Conservation (phyloP, 2,888 invertebrate genomes). For the Cerceris ruficornis region DNA sequence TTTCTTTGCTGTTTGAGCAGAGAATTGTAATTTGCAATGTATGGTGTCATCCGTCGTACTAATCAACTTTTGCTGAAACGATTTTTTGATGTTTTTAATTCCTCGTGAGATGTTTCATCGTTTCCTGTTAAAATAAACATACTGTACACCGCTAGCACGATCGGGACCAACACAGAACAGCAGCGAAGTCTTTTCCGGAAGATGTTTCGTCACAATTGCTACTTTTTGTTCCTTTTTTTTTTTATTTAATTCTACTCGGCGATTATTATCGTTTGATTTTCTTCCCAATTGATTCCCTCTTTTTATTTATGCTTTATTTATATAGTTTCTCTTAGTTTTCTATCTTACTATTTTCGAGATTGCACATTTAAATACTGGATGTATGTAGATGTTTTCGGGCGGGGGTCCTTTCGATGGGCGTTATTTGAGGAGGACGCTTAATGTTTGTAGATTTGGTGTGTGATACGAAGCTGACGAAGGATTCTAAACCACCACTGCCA, state of each 20-base stretch:
- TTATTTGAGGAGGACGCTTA: not conserved
- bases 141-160: too few relatives aligned
- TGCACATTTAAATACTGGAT: conserved; percentile 76
- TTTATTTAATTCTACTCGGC: not conserved
- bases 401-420: conserved; percentile 3
- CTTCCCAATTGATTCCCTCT: conserved; percentile 16
- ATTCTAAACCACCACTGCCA: conserved; percentile 86
- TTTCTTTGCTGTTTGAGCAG: too few relatives aligned
- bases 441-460: conserved; percentile 72
- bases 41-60: too few relatives aligned
- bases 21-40: too few relatives aligned
- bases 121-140: too few relatives aligned
- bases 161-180: too few relatives aligned
- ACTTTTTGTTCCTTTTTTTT: not conserved
- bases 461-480: conserved; percentile 82
- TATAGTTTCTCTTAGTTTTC: not conserved
- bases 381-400: not conserved
- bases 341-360: conserved; percentile 51
- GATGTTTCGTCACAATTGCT: too few relatives aligned
- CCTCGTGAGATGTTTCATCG: too few relatives aligned
- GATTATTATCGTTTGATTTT: not conserved
- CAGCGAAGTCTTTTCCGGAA: too few relatives aligned
- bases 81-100: too few relatives aligned
- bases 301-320: not conserved
- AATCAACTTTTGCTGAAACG: too few relatives aligned